Base-by-base conservation (phyloP, 1,140 invertebrate species). In the Proales similis region DNA sequence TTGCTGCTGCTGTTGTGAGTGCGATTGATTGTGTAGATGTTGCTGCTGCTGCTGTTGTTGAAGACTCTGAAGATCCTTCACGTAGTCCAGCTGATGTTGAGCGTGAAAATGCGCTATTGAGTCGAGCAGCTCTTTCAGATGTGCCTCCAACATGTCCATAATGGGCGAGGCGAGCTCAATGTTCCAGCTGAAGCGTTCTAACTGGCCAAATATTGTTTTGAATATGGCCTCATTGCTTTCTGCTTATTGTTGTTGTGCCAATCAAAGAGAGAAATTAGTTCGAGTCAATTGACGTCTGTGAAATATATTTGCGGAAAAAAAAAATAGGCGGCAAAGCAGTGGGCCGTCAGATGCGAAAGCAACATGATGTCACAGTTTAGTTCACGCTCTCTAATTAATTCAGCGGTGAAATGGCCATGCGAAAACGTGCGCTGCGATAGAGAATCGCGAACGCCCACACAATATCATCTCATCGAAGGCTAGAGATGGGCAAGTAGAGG, bases 211-310 rank as follows among this genome's bases (percentile, higher is more conserved):
- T 42, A 57, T 57, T n/a, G 22, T 42, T 26, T 57, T 57, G 26
- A 57, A 57, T 57, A 24, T 22, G 20, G 20, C 27, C 20, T 57
- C 51, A 36, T 57, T 42, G 39, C 45, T 57, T 57, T 57, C 51
- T 57, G 14, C 1, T 20, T 42, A 24, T 42, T n/a, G n/a, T n/a
- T n/a, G n/a, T n/a, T n/a, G n/a, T n/a, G n/a, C n/a, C n/a, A n/a
- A n/a, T n/a, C n/a, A n/a, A n/a, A n/a, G n/a, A n/a, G n/a, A 29
- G 17, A 48, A 53, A 53, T 38, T 22, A 2, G 30, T 19, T 29
- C 30, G 5, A 29, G n/a, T 49, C 38, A 30, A 30, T 49, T 14
- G 38, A 20, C 26, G 11, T 6, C n/a, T n/a, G n/a, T n/a, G n/a
- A n/a, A n/a, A n/a, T n/a, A n/a, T n/a, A n/a, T n/a, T n/a, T n/a